Evolutionary conservation across 2,888 invertebrate genomes (phyloP).

Genomic region (Halictus quadricinctus): DNA sequence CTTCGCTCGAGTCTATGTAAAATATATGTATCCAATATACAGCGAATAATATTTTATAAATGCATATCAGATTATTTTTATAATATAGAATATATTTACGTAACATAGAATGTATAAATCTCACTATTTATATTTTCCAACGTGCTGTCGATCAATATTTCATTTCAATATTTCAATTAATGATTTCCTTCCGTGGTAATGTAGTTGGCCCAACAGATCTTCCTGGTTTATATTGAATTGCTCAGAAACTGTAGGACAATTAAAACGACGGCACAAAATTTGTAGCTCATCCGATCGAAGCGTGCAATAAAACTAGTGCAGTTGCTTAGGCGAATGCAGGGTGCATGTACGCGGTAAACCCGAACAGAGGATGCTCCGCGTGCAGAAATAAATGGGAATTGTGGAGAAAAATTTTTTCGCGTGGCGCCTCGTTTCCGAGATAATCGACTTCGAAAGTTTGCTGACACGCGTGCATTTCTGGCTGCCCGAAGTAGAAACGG

Average conservation of each 20-base stretch:
- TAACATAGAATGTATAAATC: not conserved
- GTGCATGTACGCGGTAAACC: not conserved
- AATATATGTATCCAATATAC: no score
- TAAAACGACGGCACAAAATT: not conserved
- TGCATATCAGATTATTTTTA: not conserved
- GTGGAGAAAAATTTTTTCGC: not conserved
- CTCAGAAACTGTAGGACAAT: not conserved
- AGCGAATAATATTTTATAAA: not conserved
- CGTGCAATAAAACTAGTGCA: not conserved
- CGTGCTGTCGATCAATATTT: not conserved
- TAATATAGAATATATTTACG: no score
- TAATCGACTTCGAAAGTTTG: constrained; percentile 9
- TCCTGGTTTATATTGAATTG: not conserved
- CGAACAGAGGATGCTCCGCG: not conserved
- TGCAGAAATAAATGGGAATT: not conserved
- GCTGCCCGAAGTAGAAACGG: not conserved
- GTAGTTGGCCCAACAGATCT: no score
- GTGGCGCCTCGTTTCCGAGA: not conserved
- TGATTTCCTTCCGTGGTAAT: no score
- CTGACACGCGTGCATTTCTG: not conserved
- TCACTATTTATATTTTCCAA: not conserved
- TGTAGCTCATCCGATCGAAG: not conserved
- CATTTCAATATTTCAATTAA: no score
- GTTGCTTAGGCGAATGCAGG: not conserved
- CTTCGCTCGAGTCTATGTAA: not conserved